phyloP scores from a whole-genome alignment of 2,888 invertebrate species.

The Pogonocherus hispidulus region DNA sequence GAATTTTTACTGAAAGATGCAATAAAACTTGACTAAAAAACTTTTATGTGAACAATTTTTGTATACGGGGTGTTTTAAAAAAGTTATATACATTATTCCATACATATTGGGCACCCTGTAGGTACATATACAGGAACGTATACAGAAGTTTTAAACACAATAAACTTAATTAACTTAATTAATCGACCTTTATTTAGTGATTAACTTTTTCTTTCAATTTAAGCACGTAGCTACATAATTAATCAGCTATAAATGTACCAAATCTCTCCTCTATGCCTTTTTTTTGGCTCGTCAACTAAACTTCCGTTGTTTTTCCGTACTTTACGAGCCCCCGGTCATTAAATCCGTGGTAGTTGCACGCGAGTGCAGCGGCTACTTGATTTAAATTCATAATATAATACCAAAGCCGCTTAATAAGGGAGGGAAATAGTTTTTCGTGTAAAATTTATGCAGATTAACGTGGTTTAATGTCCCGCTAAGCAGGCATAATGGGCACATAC shows the following conservation, averaged over 20 bases:
- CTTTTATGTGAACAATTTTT: too few species aligned
- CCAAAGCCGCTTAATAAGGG: constrained; percentile 9
- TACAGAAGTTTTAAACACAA: too few species aligned
- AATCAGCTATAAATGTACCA: background rate
- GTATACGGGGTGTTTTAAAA: too few species aligned
- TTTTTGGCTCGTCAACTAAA: background rate
- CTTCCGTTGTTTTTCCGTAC: background rate
- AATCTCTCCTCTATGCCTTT: background rate
- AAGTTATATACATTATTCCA: too few species aligned
- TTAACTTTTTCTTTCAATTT: too few species aligned
- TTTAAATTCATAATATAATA: constrained; percentile 22
- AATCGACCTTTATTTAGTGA: too few species aligned
- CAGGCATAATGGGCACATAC: background rate
- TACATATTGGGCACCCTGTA: too few species aligned
- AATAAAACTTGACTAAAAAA: too few species aligned
- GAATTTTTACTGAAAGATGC: too few species aligned
- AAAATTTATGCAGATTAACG: constrained; percentile 3
- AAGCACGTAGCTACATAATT: too few species aligned
- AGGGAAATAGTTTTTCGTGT: constrained; percentile 11
- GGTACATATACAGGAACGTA: too few species aligned
- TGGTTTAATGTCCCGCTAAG: background rate
- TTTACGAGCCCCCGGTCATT: background rate
- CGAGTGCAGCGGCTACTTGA: constrained; percentile 20
- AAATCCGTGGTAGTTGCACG: background rate
- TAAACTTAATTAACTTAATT: too few species aligned